Conservation (phyloP, 2,797 vertebrate species). For the Chelon labrosus region DNA sequence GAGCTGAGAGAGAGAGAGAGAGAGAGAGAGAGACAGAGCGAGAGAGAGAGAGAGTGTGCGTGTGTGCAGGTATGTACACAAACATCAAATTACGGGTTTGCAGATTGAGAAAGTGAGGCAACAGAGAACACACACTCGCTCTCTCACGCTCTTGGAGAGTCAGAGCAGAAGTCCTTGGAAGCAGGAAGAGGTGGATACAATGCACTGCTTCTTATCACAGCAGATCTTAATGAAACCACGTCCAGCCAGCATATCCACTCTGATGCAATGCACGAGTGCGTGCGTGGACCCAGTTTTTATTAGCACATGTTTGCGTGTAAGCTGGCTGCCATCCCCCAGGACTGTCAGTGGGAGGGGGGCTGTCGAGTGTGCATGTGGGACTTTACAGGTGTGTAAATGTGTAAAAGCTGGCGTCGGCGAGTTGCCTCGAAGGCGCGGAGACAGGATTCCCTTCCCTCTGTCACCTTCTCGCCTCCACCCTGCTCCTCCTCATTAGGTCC, state of each 20-base stretch:
- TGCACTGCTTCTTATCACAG: constrained; percentile 37
- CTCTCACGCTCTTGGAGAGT: background rate
- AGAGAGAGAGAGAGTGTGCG: constrained; percentile 36
- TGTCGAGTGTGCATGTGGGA: constrained; percentile 5
- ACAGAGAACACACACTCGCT: constrained; percentile 11
- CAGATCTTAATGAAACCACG: constrained; percentile 36
- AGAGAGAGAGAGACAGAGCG: constrained; percentile 5
- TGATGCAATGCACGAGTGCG: constrained; percentile 30
- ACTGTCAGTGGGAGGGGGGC: constrained; percentile 9
- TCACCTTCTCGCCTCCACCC: constrained; percentile 42
- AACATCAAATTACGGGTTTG: constrained; percentile 52
- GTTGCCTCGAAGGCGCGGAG: constrained; percentile 20
- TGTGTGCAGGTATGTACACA: constrained; percentile 54
- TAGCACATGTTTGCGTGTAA: constrained; percentile 14
- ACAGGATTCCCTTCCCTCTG: constrained; percentile 6
- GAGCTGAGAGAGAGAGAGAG: background rate
- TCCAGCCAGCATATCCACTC: constrained; percentile 27
- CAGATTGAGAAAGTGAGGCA: constrained; percentile 20
- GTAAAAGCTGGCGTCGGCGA: constrained; percentile 14
- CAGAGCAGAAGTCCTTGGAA: constrained; percentile 27
- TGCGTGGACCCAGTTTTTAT: constrained; percentile 33
- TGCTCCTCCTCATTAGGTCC: constrained; percentile 38
- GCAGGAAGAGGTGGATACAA: constrained; percentile 38
- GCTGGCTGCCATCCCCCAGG: constrained; percentile 1
- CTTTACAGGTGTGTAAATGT: constrained; percentile 24